These are phyloP conservation scores for Trypoxylus dichotomus DNA, from an alignment of 1,140 invertebrate genomes.

Conservation along the genomic window DNA sequence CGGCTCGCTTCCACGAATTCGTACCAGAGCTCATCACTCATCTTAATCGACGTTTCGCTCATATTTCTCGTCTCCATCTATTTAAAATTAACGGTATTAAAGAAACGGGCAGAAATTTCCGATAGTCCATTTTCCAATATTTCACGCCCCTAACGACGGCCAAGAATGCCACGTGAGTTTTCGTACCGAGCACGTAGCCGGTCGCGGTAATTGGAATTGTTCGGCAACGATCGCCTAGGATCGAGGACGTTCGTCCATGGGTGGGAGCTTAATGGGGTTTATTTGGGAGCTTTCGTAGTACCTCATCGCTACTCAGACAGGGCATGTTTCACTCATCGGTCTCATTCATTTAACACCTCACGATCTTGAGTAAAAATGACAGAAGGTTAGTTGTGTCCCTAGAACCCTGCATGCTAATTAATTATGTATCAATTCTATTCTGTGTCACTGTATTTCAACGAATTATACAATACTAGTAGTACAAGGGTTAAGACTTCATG, in stretches of 20 bases:
- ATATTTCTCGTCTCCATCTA: not conserved
- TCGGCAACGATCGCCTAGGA: not conserved
- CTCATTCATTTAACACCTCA: not conserved
- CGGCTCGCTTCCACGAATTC: not conserved
- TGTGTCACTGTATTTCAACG: not conserved
- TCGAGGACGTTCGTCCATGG: constrained; percentile 6
- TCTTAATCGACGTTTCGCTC: not conserved
- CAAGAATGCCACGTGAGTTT: constrained; percentile 7
- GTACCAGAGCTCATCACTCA: not conserved
- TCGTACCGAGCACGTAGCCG: not conserved
- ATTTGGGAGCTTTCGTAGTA: constrained; percentile 27
- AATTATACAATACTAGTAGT: not conserved
- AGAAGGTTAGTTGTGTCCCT: constrained; percentile 31
- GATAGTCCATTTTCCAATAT: not conserved
- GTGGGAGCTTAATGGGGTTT: constrained; percentile 26
- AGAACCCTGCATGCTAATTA: constrained; percentile 23
- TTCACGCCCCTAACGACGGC: not conserved
- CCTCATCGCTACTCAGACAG: not conserved
- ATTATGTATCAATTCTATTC: constrained; percentile 12
- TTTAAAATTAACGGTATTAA: constrained; percentile 16
- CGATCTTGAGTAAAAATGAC: constrained; percentile 30
- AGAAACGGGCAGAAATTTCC: not conserved
- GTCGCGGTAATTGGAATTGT: constrained; percentile 16
- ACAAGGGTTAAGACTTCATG: not conserved
- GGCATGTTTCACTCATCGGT: constrained; percentile 20